phyloP scores from a whole-genome alignment of 2,888 invertebrate genomes.

The Spisula subtruncata region DNA sequence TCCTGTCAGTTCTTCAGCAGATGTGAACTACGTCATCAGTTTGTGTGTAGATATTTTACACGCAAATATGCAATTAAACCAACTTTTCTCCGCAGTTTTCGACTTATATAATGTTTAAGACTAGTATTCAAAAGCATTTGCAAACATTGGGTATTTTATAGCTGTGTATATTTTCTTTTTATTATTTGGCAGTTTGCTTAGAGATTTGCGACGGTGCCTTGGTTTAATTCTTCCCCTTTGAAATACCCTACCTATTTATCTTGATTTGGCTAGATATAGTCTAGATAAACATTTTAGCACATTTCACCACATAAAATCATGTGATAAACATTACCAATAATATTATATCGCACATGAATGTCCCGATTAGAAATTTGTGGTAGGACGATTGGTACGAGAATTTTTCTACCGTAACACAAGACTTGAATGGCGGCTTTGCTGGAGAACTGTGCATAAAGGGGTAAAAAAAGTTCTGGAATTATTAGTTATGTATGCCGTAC shows the following conservation, averaged over 20 bases:
- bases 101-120: too few relatives aligned
- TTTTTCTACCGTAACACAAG: conserved; percentile 62
- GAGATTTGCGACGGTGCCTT: conserved; percentile 20
- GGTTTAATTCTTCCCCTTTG: not conserved
- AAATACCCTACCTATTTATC: not conserved
- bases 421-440: conserved; percentile 86
- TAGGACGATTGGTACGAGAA: conserved; percentile 20
- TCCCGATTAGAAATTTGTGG: not conserved
- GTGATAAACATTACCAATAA: not conserved
- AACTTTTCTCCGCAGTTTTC: not conserved
- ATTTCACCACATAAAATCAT: not conserved
- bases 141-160: too few relatives aligned
- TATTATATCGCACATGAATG: not conserved
- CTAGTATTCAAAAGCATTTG: too few relatives aligned
- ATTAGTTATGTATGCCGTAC: not conserved
- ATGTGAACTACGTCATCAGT: conserved; percentile 58
- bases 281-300: not conserved
- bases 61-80: not conserved
- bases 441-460: conserved; percentile 86
- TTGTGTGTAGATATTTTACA: not conserved
- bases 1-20: conserved; percentile 31
- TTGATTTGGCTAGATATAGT: not conserved
- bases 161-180: not conserved
- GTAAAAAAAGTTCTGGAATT: conserved; percentile 69
- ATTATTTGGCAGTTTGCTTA: not conserved